Conservation (phyloP, 1,140 invertebrate species). For the Dreissena polymorpha region DNA sequence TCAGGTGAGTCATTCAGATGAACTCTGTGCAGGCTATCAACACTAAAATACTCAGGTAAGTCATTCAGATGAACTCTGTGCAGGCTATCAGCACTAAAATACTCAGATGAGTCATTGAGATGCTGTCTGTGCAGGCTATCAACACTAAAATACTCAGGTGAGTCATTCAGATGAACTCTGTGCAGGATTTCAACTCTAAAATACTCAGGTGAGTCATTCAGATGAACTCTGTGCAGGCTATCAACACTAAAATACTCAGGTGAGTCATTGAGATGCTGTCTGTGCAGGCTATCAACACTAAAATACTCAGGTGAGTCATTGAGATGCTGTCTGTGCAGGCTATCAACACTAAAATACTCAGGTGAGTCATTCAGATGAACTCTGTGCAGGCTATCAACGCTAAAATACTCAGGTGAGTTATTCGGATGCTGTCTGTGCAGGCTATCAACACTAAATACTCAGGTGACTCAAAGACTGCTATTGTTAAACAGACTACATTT, state of each 20-base stretch:
- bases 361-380: too few species aligned
- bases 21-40: slow-evolving; percentile 72
- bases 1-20: too few species aligned
- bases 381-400: neutral
- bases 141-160: neutral
- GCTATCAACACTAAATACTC: neutral
- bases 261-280: too few species aligned
- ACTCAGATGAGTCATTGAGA: too few species aligned
- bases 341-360: slow-evolving; percentile 76
- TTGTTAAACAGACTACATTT: too few species aligned
- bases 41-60: slow-evolving; percentile 77
- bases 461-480: neutral
- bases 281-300: neutral
- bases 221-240: too few species aligned
- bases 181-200: slow-evolving; percentile 72
- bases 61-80: too few species aligned
- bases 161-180: too few species aligned
- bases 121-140: too few species aligned
- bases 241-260: neutral
- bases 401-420: too few species aligned
- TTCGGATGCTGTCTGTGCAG: too few species aligned
- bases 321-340: slow-evolving; percentile 74
- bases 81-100: neutral
- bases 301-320: too few species aligned
- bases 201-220: slow-evolving; percentile 76